Evolutionary conservation across 1,140 invertebrate genomes (phyloP).

Genomic region (Drosophila orena): DNA sequence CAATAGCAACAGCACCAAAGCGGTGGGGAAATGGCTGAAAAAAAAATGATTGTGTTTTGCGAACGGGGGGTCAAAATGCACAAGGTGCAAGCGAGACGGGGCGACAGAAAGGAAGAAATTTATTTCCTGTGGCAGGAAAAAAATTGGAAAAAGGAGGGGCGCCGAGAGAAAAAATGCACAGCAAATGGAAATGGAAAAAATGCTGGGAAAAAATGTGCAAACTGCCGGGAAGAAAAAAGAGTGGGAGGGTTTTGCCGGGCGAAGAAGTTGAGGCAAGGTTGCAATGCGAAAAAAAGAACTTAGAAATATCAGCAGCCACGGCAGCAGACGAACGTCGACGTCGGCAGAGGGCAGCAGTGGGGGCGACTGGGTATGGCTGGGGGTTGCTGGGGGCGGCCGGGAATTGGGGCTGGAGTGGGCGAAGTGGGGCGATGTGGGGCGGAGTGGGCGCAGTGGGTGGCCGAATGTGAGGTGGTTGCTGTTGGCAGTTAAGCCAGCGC

Average conservation of each 20-base stretch:
- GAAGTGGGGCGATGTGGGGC: neutral
- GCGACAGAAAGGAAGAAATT: conserved; percentile 65
- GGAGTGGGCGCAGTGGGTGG: conserved; percentile 12
- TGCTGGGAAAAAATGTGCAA: conserved; percentile 40
- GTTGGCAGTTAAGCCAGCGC: conserved; percentile 75
- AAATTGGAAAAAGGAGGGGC: conserved; percentile 59
- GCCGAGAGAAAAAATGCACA: conserved; percentile 75
- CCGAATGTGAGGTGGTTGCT: conserved; percentile 41
- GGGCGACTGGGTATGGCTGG: conserved; percentile 4
- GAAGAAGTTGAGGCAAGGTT: conserved; percentile 75
- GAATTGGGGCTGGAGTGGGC: too few species aligned
- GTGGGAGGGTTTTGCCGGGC: conserved; percentile 21
- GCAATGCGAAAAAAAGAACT: conserved; percentile 74
- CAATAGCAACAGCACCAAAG: conserved; percentile 32
- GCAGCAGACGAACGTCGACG: conserved; percentile 56
- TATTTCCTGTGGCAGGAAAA: conserved; percentile 73
- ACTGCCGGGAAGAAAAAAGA: conserved; percentile 24
- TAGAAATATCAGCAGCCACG: conserved; percentile 65
- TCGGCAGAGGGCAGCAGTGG: conserved; percentile 30
- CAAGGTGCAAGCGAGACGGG: conserved; percentile 57
- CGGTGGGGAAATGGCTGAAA: conserved; percentile 36
- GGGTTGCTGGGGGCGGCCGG: neutral
- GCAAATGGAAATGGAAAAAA: conserved; percentile 70
- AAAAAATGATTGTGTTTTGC: conserved; percentile 64
- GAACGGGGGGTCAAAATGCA: conserved; percentile 70